phyloP scores from a whole-genome alignment of 2,888 invertebrate genomes.

The Calliphora vomitoria region DNA sequence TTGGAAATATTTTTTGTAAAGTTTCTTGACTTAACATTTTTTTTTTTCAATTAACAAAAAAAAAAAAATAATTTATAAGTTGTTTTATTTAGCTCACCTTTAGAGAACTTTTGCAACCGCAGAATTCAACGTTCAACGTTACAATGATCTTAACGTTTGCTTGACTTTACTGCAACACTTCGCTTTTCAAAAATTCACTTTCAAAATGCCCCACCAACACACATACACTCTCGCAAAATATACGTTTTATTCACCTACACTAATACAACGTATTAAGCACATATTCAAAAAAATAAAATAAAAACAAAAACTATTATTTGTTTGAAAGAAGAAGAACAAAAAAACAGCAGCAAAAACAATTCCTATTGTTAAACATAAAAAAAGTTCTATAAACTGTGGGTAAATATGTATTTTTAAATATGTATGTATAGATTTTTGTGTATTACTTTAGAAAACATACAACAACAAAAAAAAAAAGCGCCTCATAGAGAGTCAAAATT shows the following conservation, averaged over 20 bases:
- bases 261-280: slow-evolving; percentile 1
- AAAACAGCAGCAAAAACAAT: slow-evolving; percentile 38
- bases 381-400: slow-evolving; percentile 10
- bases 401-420: background rate
- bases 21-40: background rate
- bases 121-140: slow-evolving; percentile 85
- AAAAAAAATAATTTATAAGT: slow-evolving; percentile 42
- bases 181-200: slow-evolving; percentile 77
- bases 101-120: slow-evolving; percentile 82
- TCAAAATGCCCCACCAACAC: slow-evolving; percentile 62
- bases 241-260: slow-evolving; percentile 43
- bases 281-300: slow-evolving; percentile 5
- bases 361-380: slow-evolving; percentile 34
- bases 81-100: slow-evolving; percentile 78
- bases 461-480: slow-evolving; percentile 18
- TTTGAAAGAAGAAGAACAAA: background rate
- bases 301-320: slow-evolving; percentile 46
- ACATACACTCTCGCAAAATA: background rate
- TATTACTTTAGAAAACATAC: slow-evolving; percentile 1
- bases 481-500: slow-evolving; percentile 25
- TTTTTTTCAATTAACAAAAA: background rate
- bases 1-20: slow-evolving; percentile 15
- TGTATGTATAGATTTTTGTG: background rate
- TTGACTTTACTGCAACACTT: slow-evolving; percentile 75
- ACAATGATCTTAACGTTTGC: slow-evolving; percentile 84